Percentiles rank a stretch among this genome's conserved stretches.
phyloP scores from a whole-genome alignment of 2,113 vertebrate genomes.

The Harpagus bidentatus region DNA sequence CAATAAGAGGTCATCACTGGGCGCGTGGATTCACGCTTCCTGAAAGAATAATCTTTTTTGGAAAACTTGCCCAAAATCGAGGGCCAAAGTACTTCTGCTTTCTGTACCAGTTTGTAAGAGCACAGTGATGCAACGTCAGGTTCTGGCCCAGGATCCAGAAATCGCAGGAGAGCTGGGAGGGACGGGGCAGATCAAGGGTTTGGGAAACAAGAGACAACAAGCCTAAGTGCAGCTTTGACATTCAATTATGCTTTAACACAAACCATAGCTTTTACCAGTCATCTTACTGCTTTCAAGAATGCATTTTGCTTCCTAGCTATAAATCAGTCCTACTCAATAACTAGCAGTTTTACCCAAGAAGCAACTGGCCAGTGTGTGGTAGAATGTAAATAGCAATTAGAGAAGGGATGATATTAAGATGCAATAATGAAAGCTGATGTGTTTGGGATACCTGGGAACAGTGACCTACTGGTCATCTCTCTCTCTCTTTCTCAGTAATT shows the following conservation, averaged over 20 bases:
- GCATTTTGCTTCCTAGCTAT: neutral
- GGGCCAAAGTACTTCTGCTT: neutral
- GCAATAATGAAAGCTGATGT: constrained; percentile 26
- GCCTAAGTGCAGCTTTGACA: neutral
- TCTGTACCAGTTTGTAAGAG: neutral
- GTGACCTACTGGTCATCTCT: neutral
- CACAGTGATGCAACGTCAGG: fast-evolving
- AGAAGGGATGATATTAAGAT: neutral
- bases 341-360: neutral
- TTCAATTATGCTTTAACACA: neutral
- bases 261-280: neutral
- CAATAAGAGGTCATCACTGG: neutral
- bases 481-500: neutral
- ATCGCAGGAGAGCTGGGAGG: neutral
- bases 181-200: neutral
- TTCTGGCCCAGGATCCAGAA: neutral
- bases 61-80: neutral
- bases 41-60: neutral
- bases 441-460: constrained; percentile 19
- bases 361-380: neutral
- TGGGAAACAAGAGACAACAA: neutral
- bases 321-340: neutral
- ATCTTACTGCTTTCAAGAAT: neutral
- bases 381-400: neutral
- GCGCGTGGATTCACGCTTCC: neutral